These are phyloP conservation scores for Palloptera scutellata DNA, from an alignment of 2,888 invertebrate species.

Conservation along the genomic window DNA sequence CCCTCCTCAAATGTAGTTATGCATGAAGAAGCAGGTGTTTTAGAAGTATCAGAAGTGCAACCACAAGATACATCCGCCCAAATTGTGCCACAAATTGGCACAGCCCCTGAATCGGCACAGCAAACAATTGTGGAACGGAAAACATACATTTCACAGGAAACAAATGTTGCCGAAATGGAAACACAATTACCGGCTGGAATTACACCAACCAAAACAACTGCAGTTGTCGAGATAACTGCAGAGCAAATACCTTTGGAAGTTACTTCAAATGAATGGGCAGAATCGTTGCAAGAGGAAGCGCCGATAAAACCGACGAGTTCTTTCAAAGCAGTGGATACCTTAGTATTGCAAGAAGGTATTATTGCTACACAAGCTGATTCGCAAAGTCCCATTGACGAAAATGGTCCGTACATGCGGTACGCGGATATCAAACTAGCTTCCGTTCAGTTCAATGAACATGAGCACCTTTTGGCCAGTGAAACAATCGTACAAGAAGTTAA, in stretches of 20 bases:
- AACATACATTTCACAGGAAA: conserved; percentile 68
- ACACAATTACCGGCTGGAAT: conserved; percentile 53
- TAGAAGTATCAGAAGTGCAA: conserved; percentile 58
- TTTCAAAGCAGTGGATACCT: conserved; percentile 59
- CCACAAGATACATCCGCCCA: conserved; percentile 39
- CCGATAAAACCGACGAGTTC: conserved; percentile 24
- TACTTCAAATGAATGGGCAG: conserved; percentile 43
- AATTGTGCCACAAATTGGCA: conserved; percentile 9
- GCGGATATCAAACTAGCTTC: conserved; percentile 68
- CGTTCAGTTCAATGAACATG: conserved; percentile 70
- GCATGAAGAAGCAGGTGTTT: conserved; percentile 73
- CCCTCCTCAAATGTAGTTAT: conserved; percentile 68
- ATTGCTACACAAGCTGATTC: conserved; percentile 71
- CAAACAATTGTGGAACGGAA: conserved; percentile 67
- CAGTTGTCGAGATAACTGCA: conserved; percentile 49
- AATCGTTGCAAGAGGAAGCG: conserved; percentile 36
- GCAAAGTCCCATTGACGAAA: conserved; percentile 72
- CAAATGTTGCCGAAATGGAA: conserved; percentile 73
- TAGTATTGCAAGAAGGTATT: conserved; percentile 68
- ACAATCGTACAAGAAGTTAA: conserved; percentile 49
- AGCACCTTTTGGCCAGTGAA: conserved; percentile 69
- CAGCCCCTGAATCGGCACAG: conserved; percentile 66
- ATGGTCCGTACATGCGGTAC: conserved; percentile 57
- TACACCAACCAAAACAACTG: conserved; percentile 56
- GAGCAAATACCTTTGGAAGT: conserved; percentile 61